Conservation (phyloP, 2,888 invertebrate species). For the Megalurothrips usitatus region DNA sequence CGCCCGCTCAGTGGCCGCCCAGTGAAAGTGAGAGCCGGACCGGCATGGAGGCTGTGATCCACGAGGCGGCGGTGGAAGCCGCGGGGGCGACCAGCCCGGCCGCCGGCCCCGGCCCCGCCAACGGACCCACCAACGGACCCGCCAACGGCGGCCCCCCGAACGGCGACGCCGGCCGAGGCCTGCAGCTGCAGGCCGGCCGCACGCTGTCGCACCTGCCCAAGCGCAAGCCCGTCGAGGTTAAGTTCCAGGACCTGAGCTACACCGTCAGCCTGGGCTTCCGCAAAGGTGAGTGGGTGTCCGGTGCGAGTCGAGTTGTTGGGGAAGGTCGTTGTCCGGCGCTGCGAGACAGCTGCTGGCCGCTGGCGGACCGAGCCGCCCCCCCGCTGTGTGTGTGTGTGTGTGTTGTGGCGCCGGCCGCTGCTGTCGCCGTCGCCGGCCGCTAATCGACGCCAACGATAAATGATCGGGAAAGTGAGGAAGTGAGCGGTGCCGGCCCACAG, state of each 20-base stretch:
- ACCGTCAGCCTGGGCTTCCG: slow-evolving; percentile 66
- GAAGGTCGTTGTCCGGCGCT: too few species aligned
- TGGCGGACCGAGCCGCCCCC: neutral
- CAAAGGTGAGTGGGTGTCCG: slow-evolving; percentile 69
- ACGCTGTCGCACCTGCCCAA: slow-evolving; percentile 21
- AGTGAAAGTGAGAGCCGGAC: slow-evolving; percentile 15
- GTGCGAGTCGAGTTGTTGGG: too few species aligned
- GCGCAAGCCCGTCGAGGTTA: slow-evolving; percentile 60
- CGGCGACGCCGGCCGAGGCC: too few species aligned
- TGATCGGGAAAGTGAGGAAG: neutral
- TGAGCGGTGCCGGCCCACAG: too few species aligned
- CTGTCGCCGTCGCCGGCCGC: neutral
- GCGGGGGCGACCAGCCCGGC: neutral
- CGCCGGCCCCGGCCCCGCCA: neutral
- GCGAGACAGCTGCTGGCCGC: too few species aligned
- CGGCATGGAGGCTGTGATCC: neutral
- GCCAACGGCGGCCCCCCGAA: too few species aligned
- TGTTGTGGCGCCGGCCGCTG: neutral
- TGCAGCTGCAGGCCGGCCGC: too few species aligned
- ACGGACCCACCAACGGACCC: neutral
- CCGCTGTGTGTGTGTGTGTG: neutral
- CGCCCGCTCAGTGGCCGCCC: neutral
- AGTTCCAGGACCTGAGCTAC: slow-evolving; percentile 68
- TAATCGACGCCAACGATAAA: neutral
- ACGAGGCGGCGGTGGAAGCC: neutral